phyloP scores from a whole-genome alignment of 2,797 vertebrate species.

The Vultur gryphus region DNA sequence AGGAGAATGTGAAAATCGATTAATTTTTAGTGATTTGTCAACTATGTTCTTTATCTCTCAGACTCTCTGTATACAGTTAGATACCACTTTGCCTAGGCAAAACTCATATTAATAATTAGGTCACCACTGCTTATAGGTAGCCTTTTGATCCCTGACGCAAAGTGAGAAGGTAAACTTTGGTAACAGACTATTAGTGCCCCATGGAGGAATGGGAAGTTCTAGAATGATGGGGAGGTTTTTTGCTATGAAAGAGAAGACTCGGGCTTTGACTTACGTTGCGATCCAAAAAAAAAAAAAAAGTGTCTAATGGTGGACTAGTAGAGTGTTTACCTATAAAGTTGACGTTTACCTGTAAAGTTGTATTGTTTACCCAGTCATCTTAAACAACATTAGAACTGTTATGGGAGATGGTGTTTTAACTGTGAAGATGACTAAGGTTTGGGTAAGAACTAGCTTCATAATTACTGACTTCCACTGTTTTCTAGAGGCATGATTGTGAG shows the following conservation, averaged over 20 bases:
- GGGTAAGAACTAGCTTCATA: not conserved
- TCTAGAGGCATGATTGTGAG: not conserved
- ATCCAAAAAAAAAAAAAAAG: not conserved
- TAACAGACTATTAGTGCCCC: not conserved
- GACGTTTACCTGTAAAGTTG: not conserved
- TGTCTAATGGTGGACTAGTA: not conserved
- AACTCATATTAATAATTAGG: not conserved
- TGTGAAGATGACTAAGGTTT: not conserved
- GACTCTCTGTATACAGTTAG: not conserved
- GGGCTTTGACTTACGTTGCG: not conserved
- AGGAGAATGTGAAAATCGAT: not conserved
- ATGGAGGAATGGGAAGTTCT: not conserved
- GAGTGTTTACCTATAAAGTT: not conserved
- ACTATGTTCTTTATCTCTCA: not conserved
- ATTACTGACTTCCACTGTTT: not conserved
- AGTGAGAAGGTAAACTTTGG: not conserved
- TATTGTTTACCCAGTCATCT: not conserved
- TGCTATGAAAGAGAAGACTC: not conserved
- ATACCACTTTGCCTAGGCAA: not conserved
- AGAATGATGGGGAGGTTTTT: not conserved
- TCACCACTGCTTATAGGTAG: not conserved
- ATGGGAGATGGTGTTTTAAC: not conserved
- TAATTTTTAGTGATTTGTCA: not conserved
- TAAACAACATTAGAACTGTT: not conserved
- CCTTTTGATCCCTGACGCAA: not conserved